phyloP scores from a whole-genome alignment of 2,797 vertebrate species.

The Carapus acus region DNA sequence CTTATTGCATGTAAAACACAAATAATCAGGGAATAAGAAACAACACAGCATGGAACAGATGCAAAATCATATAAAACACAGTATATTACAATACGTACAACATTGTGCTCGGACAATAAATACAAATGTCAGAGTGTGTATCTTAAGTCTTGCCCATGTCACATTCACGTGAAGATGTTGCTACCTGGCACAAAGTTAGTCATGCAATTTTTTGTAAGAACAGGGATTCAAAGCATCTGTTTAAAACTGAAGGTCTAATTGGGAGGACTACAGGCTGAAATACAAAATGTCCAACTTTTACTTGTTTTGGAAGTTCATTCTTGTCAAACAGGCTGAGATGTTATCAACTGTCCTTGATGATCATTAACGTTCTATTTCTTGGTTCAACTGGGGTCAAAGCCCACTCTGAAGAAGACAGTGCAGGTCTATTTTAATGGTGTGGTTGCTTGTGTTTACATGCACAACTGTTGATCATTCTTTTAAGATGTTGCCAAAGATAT shows the following conservation, averaged over 20 bases:
- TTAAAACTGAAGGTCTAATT: conserved; percentile 13
- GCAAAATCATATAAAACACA: conserved; percentile 31
- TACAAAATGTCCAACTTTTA: not conserved
- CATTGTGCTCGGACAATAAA: conserved; percentile 46
- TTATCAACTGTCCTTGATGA: conserved; percentile 18
- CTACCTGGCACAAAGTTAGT: conserved; percentile 46
- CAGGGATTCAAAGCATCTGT: conserved; percentile 3
- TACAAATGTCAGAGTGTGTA: conserved; percentile 46
- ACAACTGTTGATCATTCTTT: conserved; percentile 17
- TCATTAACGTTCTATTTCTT: conserved; percentile 4
- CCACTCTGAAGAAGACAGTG: not conserved
- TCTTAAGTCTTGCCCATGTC: conserved; percentile 6
- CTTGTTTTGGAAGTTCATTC: conserved; percentile 1
- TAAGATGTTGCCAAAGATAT: not conserved
- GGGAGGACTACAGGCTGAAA: not conserved
- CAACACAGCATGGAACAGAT: conserved; percentile 2
- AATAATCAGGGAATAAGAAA: conserved; percentile 3
- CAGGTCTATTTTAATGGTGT: not conserved
- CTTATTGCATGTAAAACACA: not conserved
- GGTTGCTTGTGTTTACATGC: conserved; percentile 6
- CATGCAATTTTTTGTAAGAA: conserved; percentile 26
- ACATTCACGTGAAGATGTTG: conserved; percentile 11
- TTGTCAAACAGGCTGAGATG: conserved; percentile 4
- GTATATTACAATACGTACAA: conserved; percentile 51
- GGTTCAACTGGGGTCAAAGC: conserved; percentile 10